Base-by-base conservation (phyloP, 2,797 vertebrate genomes). In the Hippocampus kuda region DNA sequence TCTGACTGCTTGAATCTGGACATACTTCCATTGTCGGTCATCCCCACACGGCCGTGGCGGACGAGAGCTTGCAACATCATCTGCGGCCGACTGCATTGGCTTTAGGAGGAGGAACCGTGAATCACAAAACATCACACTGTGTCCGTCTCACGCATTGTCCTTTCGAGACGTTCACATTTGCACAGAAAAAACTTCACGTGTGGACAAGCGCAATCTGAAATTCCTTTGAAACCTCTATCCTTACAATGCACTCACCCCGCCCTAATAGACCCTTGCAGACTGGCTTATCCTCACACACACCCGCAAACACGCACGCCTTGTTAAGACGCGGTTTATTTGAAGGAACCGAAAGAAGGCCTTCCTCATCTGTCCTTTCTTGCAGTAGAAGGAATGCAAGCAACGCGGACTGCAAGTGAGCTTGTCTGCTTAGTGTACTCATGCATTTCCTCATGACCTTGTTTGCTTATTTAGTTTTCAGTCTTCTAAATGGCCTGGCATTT, bases 271-370 rank as follows among this genome's bases (percentile, higher is more conserved):
- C 77, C 78, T 85, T 46, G 65, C 67, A 81, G 71, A 72, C 60
- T 70, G 73, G 70, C 60, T 70, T 68, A 44, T 75, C 65, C 68
- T 24, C 60, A 26, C 71, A 68, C 5, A 46, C 61, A 67, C 24
- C 26, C 44, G 53, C 67, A 49, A 24, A 38, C 73, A 46, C 60
- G 13, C 69, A 72, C 71, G 70, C 72, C 73, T 66, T 68, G 65
- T 67, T 67, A 74, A 81, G 82, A 78, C 70, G 66, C 49, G 75
- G 75, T 84, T 87, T 86, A 79, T 83, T 80, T 85, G 77, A 80
- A 81, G 89, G 90, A 91, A 91, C 83, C 87, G 89, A 91, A 90
- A 90, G 83, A 87, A 83, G 81, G 79, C 83, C 87, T 89, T 88
- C 83, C 80, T 85, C 85, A 77, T 84, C 79, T 74, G 65, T 68